Evolutionary conservation across 2,888 invertebrate species (phyloP).

Genomic region (Augochlorella aurata): DNA sequence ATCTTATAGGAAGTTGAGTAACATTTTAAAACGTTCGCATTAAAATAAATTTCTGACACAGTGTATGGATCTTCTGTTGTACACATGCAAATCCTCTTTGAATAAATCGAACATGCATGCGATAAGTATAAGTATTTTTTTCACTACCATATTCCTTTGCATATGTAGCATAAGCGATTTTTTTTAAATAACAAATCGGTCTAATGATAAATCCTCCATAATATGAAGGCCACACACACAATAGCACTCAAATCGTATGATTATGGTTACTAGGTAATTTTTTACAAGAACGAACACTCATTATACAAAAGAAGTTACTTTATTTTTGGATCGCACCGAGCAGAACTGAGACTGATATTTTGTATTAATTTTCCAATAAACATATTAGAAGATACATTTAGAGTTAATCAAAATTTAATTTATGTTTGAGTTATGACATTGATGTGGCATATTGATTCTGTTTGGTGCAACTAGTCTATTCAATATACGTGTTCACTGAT

Average conservation of each 20-base stretch:
- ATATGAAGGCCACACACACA: slow-evolving; percentile 73
- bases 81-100: slow-evolving; percentile 76
- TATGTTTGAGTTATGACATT: slow-evolving; percentile 27
- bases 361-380: slow-evolving; percentile 50
- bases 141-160: slow-evolving; percentile 62
- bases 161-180: slow-evolving; percentile 43
- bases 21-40: slow-evolving; percentile 46
- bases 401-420: slow-evolving; percentile 24
- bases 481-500: slow-evolving; percentile 30
- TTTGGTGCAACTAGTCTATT: slow-evolving; percentile 57
- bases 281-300: slow-evolving; percentile 49
- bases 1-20: slow-evolving; percentile 46
- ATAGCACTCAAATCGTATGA: slow-evolving; percentile 66
- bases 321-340: slow-evolving; percentile 57
- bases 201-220: slow-evolving; percentile 41
- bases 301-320: slow-evolving; percentile 44
- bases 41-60: slow-evolving; percentile 67
- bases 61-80: slow-evolving; percentile 77
- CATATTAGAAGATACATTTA: slow-evolving; percentile 26
- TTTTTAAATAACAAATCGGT: slow-evolving; percentile 36
- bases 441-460: slow-evolving; percentile 42
- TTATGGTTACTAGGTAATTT: slow-evolving; percentile 51
- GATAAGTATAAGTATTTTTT: slow-evolving; percentile 64
- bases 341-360: slow-evolving; percentile 61
- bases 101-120: slow-evolving; percentile 77